A percentile compares a stretch with the other conserved stretches of the same genome.
Conservation (phyloP, 2,113 vertebrate genomes). For the Eptatretus burgeri region DNA sequence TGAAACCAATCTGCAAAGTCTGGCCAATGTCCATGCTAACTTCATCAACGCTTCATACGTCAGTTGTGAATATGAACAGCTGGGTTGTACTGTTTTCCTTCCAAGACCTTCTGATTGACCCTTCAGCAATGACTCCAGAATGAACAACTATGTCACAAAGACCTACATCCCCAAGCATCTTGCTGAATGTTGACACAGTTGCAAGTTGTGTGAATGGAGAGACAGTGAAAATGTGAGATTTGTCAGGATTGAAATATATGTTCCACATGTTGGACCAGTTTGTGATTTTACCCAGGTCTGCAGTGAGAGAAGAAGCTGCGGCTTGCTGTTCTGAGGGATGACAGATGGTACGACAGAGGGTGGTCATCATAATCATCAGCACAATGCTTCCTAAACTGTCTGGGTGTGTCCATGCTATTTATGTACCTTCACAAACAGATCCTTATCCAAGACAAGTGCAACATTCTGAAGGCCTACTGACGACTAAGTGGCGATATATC, state of each 20-base stretch:
- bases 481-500: neutral
- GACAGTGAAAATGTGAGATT: too few relatives aligned
- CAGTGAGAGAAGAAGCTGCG: too few relatives aligned
- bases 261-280: too few relatives aligned
- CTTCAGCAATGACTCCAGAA: neutral
- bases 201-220: neutral
- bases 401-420: neutral
- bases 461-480: conserved; percentile 1
- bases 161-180: conserved; percentile 1
- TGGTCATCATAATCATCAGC: neutral
- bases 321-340: too few relatives aligned
- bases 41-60: conserved; percentile 2
- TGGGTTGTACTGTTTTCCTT: neutral
- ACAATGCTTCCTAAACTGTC: conserved; percentile 1
- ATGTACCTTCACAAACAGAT: neutral
- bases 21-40: conserved; percentile 1
- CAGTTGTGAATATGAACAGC: neutral
- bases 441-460: neutral
- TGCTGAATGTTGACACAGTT: neutral
- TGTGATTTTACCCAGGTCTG: too few relatives aligned
- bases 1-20: conserved; percentile 1
- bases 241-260: too few relatives aligned
- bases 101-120: conserved; percentile 1
- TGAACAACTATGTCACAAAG: neutral
- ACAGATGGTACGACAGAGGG: too few relatives aligned